These are phyloP conservation scores for Geopemphigus sp. DNA, from an alignment of 1,140 invertebrate genomes.

Conservation along the genomic window DNA sequence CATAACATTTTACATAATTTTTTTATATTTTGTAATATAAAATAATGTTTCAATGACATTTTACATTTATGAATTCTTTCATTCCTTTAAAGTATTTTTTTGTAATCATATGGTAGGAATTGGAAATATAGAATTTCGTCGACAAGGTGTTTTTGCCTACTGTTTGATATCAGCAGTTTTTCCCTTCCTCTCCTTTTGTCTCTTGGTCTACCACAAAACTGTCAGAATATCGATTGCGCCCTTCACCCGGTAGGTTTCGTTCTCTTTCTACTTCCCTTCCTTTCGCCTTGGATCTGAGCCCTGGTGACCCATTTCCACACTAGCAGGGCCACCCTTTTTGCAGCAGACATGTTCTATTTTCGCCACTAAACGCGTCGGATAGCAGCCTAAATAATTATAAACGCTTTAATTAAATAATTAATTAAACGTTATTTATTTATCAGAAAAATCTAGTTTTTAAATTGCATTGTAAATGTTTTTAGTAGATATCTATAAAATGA, in stretches of 20 bases:
- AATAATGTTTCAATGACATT: background rate
- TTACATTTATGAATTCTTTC: background rate
- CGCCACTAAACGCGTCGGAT: background rate
- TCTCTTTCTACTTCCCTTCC: conserved; percentile 8
- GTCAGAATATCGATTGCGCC: conserved; percentile 43
- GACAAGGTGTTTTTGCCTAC: conserved; percentile 4
- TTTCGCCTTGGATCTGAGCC: conserved; percentile 21
- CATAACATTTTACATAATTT: background rate
- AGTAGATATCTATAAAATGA: background rate
- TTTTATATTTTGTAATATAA: background rate
- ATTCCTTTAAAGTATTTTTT: background rate
- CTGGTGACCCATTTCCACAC: conserved; percentile 35
- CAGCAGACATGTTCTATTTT: background rate
- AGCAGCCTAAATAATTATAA: background rate
- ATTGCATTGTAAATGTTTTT: too few relatives aligned
- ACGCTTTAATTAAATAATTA: background rate
- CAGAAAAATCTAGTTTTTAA: background rate
- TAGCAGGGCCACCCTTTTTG: conserved; percentile 18
- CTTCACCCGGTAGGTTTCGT: conserved; percentile 45
- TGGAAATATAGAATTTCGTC: background rate
- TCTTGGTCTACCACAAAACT: conserved; percentile 30
- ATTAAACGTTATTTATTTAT: background rate
- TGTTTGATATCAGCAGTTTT: conserved; percentile 37
- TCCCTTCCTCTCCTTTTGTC: conserved; percentile 1
- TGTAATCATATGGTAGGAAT: background rate